These are phyloP conservation scores for Zalophus californianus DNA, from an alignment of 2,797 vertebrate genomes.

Conservation along the genomic window DNA sequence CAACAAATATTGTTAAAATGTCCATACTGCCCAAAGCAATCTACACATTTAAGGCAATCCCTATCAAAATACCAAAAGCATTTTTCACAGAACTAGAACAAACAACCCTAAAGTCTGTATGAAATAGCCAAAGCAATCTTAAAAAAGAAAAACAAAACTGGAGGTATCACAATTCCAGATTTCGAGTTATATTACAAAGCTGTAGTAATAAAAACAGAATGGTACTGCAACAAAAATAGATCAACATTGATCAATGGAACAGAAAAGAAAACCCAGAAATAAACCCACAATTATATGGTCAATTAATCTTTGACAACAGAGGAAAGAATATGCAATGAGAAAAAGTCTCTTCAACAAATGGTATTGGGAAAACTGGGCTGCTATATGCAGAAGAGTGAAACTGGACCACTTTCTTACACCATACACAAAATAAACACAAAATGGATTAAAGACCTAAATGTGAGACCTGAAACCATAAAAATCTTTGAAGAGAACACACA, in stretches of 20 bases:
- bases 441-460: neutral
- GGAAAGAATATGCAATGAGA: neutral
- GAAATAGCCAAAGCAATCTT: neutral
- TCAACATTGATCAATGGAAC: neutral
- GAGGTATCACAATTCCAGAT: neutral
- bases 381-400: neutral
- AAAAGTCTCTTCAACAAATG: neutral
- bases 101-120: neutral
- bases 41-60: neutral
- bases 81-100: neutral
- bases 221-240: neutral
- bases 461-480: neutral
- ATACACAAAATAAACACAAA: neutral
- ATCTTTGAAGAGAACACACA: neutral
- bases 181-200: neutral
- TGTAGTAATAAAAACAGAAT: neutral
- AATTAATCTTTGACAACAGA: neutral
- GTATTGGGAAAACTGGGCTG: neutral
- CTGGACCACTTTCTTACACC: neutral
- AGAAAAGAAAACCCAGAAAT: neutral
- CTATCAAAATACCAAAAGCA: neutral
- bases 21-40: neutral
- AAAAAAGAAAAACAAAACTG: neutral
- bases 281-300: neutral
- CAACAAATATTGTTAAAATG: neutral